A percentile compares a stretch with the other conserved stretches of the same genome.
Evolutionary conservation across 2,113 vertebrate genomes (phyloP).

Genomic region (Pseudolaguvia tuberculata): DNA sequence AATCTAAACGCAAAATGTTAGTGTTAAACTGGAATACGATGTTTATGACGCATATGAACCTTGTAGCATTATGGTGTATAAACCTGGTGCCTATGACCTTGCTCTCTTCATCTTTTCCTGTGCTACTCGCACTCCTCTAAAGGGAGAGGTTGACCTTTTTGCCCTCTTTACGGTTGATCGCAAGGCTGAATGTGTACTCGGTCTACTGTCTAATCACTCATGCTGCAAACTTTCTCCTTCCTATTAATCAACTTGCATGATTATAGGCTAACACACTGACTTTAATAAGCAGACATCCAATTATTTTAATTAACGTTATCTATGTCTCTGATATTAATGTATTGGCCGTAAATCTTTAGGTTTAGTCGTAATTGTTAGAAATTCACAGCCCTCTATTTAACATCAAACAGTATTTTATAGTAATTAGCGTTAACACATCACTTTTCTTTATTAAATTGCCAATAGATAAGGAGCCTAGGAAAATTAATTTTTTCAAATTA

Average conservation of each 20-base stretch:
- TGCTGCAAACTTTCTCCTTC: conserved; percentile 21
- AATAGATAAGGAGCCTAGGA: no score
- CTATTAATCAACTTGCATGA: conserved; percentile 43
- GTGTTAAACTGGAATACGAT: no score
- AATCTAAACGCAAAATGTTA: no score
- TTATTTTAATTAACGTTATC: conserved; percentile 65
- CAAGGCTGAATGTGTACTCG: conserved; percentile 35
- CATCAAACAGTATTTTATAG: conserved; percentile 29
- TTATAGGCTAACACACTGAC: conserved; percentile 59
- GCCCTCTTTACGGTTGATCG: conserved; percentile 47
- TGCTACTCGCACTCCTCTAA: conserved; percentile 37
- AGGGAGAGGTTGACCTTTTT: conserved; percentile 43
- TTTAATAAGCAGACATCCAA: conserved; percentile 62
- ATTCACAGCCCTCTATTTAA: conserved; percentile 42
- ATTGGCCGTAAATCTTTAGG: conserved; percentile 59
- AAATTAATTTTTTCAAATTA: conserved; percentile 21
- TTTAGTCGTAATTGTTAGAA: conserved; percentile 57
- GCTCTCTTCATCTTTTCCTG: not conserved
- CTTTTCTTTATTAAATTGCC: conserved; percentile 26
- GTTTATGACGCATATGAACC: no score
- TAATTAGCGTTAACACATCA: conserved; percentile 31
- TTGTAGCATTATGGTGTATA: not conserved
- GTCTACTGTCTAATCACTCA: conserved; percentile 43
- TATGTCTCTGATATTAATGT: conserved; percentile 62
- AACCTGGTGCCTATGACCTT: conserved; percentile 12